A percentile compares a stretch with the other conserved stretches of the same genome.
phyloP scores from a whole-genome alignment of 2,888 invertebrate species.

The Siphlonurus alternatus region DNA sequence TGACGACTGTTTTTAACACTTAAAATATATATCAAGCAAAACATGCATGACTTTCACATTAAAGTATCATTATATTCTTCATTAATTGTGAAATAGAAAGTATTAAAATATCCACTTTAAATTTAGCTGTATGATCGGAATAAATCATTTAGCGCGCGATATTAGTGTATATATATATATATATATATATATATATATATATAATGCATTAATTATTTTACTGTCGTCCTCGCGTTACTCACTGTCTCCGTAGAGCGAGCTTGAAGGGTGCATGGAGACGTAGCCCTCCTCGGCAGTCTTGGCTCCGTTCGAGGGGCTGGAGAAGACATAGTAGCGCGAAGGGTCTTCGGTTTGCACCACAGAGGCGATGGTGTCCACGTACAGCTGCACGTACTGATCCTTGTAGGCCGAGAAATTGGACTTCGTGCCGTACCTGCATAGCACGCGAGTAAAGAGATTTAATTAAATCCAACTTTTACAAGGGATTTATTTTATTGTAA shows the following conservation, averaged over 20 bases:
- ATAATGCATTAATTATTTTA: too few species aligned
- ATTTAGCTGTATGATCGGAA: too few species aligned
- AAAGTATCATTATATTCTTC: not conserved
- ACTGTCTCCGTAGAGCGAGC: slow-evolving; percentile 72
- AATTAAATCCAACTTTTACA: too few species aligned
- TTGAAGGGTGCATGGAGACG: slow-evolving; percentile 45
- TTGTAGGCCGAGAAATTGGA: slow-evolving; percentile 37
- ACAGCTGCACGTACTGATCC: slow-evolving; percentile 65
- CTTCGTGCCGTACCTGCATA: slow-evolving; percentile 35
- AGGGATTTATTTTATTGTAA: too few species aligned
- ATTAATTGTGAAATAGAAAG: too few species aligned
- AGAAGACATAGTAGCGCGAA: slow-evolving; percentile 53
- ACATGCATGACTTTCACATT: not conserved
- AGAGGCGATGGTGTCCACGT: slow-evolving; percentile 54
- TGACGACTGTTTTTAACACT: too few species aligned
- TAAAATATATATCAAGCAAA: too few species aligned
- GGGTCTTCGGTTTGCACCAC: slow-evolving; percentile 44
- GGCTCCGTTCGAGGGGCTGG: slow-evolving; percentile 82
- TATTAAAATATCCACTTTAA: too few species aligned
- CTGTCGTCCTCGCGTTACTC: slow-evolving; percentile 20
- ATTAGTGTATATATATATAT: too few species aligned
- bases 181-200: too few species aligned
- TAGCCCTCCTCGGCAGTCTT: slow-evolving; percentile 56
- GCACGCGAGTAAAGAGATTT: too few species aligned
- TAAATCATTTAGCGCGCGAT: too few species aligned